Percentiles rank a stretch among this genome's conserved stretches.
These are phyloP conservation scores for Macropis europaea DNA, from an alignment of 2,888 invertebrate species.

Conservation along the genomic window DNA sequence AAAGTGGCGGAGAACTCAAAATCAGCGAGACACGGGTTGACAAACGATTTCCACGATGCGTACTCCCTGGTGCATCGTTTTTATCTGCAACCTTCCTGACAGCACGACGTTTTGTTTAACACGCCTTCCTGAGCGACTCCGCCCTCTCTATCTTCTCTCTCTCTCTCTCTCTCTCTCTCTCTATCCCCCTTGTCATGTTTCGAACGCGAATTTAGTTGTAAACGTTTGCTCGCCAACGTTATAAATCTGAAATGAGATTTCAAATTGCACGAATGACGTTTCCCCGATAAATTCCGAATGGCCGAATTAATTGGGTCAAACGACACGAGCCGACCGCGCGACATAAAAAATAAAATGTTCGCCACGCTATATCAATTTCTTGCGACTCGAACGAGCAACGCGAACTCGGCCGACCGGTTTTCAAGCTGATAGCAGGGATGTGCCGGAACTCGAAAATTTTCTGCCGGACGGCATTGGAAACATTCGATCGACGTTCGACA, in stretches of 20 bases:
- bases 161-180: background rate
- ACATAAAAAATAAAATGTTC: conserved; percentile 30
- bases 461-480: too few species aligned
- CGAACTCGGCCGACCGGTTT: too few species aligned
- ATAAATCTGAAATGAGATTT: conserved; percentile 53
- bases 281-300: conserved; percentile 40
- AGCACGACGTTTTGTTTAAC: conserved; percentile 16
- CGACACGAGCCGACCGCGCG: conserved; percentile 35
- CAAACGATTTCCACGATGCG: conserved; percentile 29
- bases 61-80: conserved; percentile 13
- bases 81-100: background rate
- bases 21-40: conserved; percentile 34
- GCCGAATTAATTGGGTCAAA: conserved; percentile 47
- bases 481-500: too few species aligned
- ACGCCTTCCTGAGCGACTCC: background rate
- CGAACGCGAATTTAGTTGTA: conserved; percentile 31
- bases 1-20: conserved; percentile 3
- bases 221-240: conserved; percentile 32
- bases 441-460: too few species aligned
- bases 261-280: conserved; percentile 23
- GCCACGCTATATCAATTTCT: background rate
- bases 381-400: too few species aligned
- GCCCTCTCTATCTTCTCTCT: background rate
- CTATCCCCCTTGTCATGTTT: background rate
- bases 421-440: too few species aligned